phyloP scores from a whole-genome alignment of 1,140 invertebrate genomes.

The Atta texana region DNA sequence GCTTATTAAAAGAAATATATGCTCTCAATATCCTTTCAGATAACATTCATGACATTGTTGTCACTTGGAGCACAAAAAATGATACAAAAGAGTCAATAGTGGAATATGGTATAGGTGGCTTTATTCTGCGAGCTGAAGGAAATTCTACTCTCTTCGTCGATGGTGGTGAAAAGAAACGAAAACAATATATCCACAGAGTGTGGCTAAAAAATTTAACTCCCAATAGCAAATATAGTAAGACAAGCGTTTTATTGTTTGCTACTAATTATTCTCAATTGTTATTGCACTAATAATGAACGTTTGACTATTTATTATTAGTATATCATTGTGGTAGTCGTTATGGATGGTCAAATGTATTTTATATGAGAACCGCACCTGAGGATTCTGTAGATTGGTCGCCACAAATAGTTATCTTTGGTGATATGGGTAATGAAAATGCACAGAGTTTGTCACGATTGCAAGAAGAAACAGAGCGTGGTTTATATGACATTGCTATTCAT shows the following conservation, averaged over 20 bases:
- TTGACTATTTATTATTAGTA: slow-evolving; percentile 86
- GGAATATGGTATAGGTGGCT: slow-evolving; percentile 90
- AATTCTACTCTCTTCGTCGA: slow-evolving; percentile 91
- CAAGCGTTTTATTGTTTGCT: neutral
- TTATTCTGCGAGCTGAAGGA: slow-evolving; percentile 88
- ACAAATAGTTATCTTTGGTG: slow-evolving; percentile 94
- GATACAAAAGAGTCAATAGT: slow-evolving; percentile 90
- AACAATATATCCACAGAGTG: slow-evolving; percentile 94
- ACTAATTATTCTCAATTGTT: neutral
- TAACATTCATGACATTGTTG: slow-evolving; percentile 90
- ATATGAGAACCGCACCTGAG: slow-evolving; percentile 89
- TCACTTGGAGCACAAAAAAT: slow-evolving; percentile 96
- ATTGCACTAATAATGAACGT: neutral
- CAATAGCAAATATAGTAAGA: slow-evolving; percentile 85
- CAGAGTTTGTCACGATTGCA: slow-evolving; percentile 93
- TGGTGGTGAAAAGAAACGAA: slow-evolving; percentile 90
- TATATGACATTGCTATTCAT: slow-evolving; percentile 96
- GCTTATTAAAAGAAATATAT: neutral
- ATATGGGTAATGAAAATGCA: slow-evolving; percentile 96
- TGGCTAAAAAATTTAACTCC: slow-evolving; percentile 84
- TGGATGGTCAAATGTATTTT: slow-evolving; percentile 93
- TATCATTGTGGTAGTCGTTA: slow-evolving; percentile 93
- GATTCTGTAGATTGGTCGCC: slow-evolving; percentile 91
- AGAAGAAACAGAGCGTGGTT: slow-evolving; percentile 92
- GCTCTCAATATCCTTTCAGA: slow-evolving; percentile 83